Base-by-base conservation (phyloP, 2,888 invertebrate species). In the Diabrotica balteata region DNA sequence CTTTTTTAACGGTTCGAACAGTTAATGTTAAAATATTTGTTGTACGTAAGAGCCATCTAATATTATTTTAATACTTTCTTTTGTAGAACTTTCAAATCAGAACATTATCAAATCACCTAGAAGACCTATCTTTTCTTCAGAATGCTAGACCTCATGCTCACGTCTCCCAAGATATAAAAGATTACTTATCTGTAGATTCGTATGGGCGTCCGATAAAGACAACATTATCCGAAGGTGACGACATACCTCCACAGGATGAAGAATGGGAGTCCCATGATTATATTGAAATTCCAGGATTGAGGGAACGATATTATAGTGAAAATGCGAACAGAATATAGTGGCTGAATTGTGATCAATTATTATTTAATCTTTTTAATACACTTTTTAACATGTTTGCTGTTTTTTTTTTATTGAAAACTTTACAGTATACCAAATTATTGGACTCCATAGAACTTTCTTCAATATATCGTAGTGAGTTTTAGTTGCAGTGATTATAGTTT, bases 191-290 rank as follows among this genome's bases (percentile, higher is more conserved):
- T 0, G 78, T 91, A 59, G 87, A 88, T 70, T 80, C 86, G 1
- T 84, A 87, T 50, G 91, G 91, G 0, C 83, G 85, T 54, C 91
- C 92, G 0, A 76, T 91, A 58, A 83, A 87, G 58, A 88, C 89
- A 2, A 85, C 87, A 1, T 84, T 89, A n/a, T 81, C 86, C 10
- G 86, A 88, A 3, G 86, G 86, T 0, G 81, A 84, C 47, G 79
- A 86, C n/a, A 83, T 84, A 5, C 85, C 86, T 6, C 87, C 87
- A 57, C 84, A 85, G 0, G 88, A 89, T 69, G 83, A 86, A 59
- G 87, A 89, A 72, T 91, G 91, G 91, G 88, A 89, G 77, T 90
- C 89, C 50, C 81, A 87, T 22, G 92, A 92, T 82, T 92, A 91
- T 78, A 81, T 91, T 4, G 90, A 91, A 73, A 78, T 91, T 69